Percentiles rank a stretch among this genome's conserved stretches.
phyloP scores from a whole-genome alignment of 2,797 vertebrate genomes.

The Silurus aristotelis region DNA sequence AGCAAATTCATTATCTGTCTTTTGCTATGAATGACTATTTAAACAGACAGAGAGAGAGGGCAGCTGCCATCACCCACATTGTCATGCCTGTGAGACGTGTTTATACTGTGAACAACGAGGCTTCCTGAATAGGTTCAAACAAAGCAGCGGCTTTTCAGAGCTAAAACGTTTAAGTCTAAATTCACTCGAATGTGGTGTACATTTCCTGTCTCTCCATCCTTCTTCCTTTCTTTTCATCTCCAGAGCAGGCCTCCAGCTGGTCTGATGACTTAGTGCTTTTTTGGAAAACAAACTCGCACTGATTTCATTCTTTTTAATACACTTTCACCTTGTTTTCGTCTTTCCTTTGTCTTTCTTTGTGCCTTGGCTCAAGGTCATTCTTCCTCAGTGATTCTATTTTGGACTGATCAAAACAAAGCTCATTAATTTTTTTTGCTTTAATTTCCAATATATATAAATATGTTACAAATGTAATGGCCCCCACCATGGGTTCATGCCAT shows the following conservation, averaged over 20 bases:
- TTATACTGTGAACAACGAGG: not conserved
- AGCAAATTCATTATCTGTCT: constrained; percentile 33
- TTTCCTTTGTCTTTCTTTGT: not conserved
- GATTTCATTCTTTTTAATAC: constrained; percentile 39
- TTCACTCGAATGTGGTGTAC: constrained; percentile 15
- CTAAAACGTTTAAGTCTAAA: constrained; percentile 14
- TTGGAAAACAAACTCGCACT: constrained; percentile 16
- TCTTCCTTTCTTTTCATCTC: constrained; percentile 18
- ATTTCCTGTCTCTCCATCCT: constrained; percentile 18
- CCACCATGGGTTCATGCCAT: not conserved
- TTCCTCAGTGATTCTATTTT: not conserved
- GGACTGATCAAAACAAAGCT: constrained; percentile 23
- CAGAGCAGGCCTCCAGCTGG: constrained; percentile 39
- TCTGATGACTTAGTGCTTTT: constrained; percentile 26
- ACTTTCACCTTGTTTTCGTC: not conserved
- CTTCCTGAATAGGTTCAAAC: not conserved
- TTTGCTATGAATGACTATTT: constrained; percentile 23
- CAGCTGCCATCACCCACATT: constrained; percentile 27
- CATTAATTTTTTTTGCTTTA: constrained; percentile 48
- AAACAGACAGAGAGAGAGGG: not conserved
- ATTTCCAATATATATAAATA: constrained; percentile 63
- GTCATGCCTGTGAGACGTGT: not conserved
- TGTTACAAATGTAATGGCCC: constrained; percentile 41
- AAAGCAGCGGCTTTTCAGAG: constrained; percentile 34
- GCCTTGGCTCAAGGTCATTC: not conserved